Conservation (phyloP, 2,888 invertebrate species). For the Drosophila stalkeri region DNA sequence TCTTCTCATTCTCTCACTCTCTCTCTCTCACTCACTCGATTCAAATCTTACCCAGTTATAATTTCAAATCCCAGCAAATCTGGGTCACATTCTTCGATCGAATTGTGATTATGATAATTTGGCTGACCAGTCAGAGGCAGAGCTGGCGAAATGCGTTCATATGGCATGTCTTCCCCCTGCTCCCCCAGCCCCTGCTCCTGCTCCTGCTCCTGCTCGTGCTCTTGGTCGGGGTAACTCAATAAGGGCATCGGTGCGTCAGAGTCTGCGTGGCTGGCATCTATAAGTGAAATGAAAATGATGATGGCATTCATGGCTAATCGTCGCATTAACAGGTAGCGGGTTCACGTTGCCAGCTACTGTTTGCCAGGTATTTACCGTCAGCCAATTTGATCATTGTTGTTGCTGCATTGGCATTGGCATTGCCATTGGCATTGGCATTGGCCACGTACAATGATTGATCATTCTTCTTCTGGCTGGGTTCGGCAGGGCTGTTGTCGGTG, state of each 20-base stretch:
- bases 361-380: conserved; percentile 58
- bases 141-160: conserved; percentile 41
- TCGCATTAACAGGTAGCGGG: conserved; percentile 36
- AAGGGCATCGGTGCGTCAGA: not conserved
- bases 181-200: not conserved
- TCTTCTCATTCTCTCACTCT: not conserved
- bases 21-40: conserved; percentile 19
- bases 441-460: conserved; percentile 67
- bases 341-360: conserved; percentile 25
- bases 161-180: conserved; percentile 21
- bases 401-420: conserved; percentile 47
- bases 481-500: conserved; percentile 68
- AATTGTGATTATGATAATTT: conserved; percentile 55
- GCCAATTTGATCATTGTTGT: conserved; percentile 49
- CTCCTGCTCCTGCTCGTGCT: conserved; percentile 5
- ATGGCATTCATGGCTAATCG: conserved; percentile 57
- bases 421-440: conserved; percentile 57
- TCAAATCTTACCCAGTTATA: conserved; percentile 90
- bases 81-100: conserved; percentile 91
- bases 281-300: conserved; percentile 51
- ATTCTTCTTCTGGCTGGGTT: conserved; percentile 52
- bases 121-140: conserved; percentile 43
- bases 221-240: too few relatives aligned
- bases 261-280: conserved; percentile 55
- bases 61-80: conserved; percentile 96